Evolutionary conservation across 2,888 invertebrate species (phyloP).

Genomic region (Sminthurinus aureus): DNA sequence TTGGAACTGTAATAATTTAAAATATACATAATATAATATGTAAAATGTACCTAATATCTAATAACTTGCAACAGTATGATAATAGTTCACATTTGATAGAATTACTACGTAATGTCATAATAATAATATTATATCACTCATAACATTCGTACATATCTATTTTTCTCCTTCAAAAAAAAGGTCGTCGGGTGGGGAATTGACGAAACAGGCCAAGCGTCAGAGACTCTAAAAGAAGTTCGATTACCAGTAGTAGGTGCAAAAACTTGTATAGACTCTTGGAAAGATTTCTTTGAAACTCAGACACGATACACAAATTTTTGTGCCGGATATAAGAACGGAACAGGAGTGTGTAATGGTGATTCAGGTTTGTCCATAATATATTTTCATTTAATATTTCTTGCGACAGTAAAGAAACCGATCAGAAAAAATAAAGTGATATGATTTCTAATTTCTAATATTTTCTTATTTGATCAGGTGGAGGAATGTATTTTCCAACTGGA

Average conservation of each 20-base stretch:
- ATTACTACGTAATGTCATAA: no score
- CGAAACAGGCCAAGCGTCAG: constrained; percentile 36
- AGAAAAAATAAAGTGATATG: no score
- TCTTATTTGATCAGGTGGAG: no score
- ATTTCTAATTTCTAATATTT: background rate
- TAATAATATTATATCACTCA: no score
- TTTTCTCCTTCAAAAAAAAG: background rate
- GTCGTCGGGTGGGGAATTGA: constrained; percentile 44
- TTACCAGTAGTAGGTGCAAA: constrained; percentile 44
- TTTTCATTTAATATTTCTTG: background rate
- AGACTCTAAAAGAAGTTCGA: constrained; percentile 29
- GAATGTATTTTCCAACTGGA: no score
- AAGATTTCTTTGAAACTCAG: constrained; percentile 44
- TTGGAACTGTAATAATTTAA: constrained; percentile 40
- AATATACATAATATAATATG: background rate
- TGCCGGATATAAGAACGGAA: constrained; percentile 59
- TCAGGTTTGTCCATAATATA: constrained; percentile 22
- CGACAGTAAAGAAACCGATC: no score
- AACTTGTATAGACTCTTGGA: constrained; percentile 45
- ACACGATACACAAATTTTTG: constrained; percentile 48
- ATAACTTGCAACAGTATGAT: no score
- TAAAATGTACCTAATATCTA: no score
- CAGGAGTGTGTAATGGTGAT: constrained; percentile 46
- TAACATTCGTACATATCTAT: background rate
- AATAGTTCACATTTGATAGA: no score